Conservation (phyloP, 1,140 invertebrate species). For the Diorhabda sublineata region DNA sequence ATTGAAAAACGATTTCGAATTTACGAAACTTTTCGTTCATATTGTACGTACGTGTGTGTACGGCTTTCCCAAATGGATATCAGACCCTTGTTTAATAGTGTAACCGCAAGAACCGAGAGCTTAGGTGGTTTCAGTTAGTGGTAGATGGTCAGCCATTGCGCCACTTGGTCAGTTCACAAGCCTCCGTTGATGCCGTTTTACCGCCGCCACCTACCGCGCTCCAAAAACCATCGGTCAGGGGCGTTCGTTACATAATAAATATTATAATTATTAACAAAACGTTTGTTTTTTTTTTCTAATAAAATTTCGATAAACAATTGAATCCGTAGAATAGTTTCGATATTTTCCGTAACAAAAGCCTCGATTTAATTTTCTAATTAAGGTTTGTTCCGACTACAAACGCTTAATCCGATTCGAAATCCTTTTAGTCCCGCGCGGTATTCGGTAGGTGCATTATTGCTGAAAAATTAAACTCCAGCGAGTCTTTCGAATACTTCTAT, state of each 20-base stretch:
- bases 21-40: too few species aligned
- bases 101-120: constrained; percentile 24
- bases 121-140: constrained; percentile 26
- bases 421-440: background rate
- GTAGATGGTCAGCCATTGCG: constrained; percentile 25
- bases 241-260: too few species aligned
- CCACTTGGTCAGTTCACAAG: constrained; percentile 26
- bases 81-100: constrained; percentile 34
- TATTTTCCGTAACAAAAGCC: too few species aligned
- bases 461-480: constrained; percentile 13
- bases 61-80: constrained; percentile 22
- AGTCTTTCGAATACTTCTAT: constrained; percentile 10
- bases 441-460: constrained; percentile 9
- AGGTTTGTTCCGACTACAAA: background rate
- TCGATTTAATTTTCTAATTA: constrained; percentile 3
- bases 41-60: too few species aligned
- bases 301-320: too few species aligned
- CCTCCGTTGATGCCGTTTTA: constrained; percentile 4
- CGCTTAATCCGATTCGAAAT: background rate
- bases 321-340: too few species aligned
- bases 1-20: too few species aligned
- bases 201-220: background rate
- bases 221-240: background rate
- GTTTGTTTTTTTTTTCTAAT: too few species aligned
- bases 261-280: too few species aligned